Percentiles rank a stretch among this genome's conserved stretches.
Evolutionary conservation across 2,888 invertebrate species (phyloP).

Genomic region (Desoria tigrina): DNA sequence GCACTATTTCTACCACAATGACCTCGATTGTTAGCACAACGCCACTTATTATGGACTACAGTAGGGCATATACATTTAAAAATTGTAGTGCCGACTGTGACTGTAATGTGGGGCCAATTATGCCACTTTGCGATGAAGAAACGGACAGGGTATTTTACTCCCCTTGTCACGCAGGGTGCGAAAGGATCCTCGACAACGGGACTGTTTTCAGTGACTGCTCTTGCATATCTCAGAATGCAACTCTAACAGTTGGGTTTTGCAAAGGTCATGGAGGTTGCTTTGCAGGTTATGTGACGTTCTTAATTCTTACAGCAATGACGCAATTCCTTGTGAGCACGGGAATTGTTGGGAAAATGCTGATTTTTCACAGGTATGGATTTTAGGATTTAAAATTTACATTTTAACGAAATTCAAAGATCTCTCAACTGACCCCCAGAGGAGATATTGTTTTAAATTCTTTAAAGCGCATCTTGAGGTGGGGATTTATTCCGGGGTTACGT

Average conservation of each 20-base stretch:
- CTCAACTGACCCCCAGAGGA: too few relatives aligned
- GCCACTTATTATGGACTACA: not conserved
- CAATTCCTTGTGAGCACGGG: conserved; percentile 67
- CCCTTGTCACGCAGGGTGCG: conserved; percentile 74
- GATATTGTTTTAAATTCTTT: too few relatives aligned
- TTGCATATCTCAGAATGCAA: conserved; percentile 52
- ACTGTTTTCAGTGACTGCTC: conserved; percentile 58
- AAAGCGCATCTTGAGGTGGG: too few relatives aligned
- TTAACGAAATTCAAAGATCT: too few relatives aligned
- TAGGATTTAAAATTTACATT: too few relatives aligned
- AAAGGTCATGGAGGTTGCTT: conserved; percentile 61
- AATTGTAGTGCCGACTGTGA: conserved; percentile 65
- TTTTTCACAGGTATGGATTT: conserved; percentile 65
- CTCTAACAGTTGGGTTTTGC: conserved; percentile 62
- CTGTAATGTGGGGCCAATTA: conserved; percentile 64
- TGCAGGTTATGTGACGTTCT: conserved; percentile 55
- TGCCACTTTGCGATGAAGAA: conserved; percentile 67
- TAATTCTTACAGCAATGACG: conserved; percentile 57
- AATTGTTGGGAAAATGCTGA: conserved; percentile 66
- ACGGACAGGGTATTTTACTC: conserved; percentile 67
- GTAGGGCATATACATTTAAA: too few relatives aligned
- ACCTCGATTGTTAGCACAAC: conserved; percentile 11
- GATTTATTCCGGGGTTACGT: not conserved
- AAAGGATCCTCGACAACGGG: conserved; percentile 54
- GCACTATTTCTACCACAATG: conserved; percentile 52